Evolutionary conservation across 2,113 vertebrate species (phyloP).

Genomic region (Rhinolophus ferrumequinum): DNA sequence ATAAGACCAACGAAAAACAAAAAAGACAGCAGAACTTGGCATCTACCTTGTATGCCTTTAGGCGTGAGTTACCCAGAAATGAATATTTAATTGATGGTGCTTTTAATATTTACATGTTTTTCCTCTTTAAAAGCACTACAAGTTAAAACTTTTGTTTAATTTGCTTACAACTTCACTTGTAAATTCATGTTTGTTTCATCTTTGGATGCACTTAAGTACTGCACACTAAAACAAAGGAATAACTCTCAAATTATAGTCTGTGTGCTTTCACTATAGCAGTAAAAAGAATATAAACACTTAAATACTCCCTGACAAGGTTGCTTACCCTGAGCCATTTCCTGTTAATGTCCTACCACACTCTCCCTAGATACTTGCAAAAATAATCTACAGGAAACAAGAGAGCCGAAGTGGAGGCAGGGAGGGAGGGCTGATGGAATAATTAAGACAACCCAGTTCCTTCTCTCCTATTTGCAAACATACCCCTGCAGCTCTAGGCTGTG

Average conservation of each 20-base stretch:
- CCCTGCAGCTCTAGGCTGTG: background rate
- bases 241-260: background rate
- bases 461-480: background rate
- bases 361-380: background rate
- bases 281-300: background rate
- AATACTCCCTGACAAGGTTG: background rate
- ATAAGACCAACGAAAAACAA: constrained; percentile 48
- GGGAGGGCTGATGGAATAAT: background rate
- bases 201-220: constrained; percentile 44
- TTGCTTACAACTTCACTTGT: constrained; percentile 25
- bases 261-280: background rate
- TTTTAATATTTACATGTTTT: constrained; percentile 4
- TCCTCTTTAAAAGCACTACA: constrained; percentile 28
- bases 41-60: background rate
- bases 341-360: background rate
- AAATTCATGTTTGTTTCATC: constrained; percentile 48
- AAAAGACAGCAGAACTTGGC: background rate
- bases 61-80: background rate
- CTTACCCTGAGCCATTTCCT: background rate
- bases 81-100: background rate
- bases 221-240: constrained; percentile 19
- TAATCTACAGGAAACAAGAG: background rate
- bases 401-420: background rate
- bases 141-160: constrained; percentile 23
- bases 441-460: background rate